A percentile compares a stretch with the other conserved stretches of the same genome.
These are phyloP conservation scores for Nyctereutes procyonoides DNA, from an alignment of 2,113 vertebrate genomes.

Conservation along the genomic window DNA sequence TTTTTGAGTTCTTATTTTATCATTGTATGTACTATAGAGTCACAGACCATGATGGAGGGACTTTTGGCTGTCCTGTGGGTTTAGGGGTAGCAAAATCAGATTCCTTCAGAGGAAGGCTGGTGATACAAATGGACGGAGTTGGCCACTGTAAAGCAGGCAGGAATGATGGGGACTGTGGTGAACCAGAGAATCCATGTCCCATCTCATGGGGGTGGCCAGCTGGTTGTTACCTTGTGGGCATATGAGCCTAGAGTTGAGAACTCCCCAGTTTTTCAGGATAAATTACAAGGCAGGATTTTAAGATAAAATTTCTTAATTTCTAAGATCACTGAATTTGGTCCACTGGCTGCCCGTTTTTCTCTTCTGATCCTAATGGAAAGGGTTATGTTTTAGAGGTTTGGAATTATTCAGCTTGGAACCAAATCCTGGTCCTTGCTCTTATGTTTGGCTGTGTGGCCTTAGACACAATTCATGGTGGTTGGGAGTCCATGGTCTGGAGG, in stretches of 20 bases:
- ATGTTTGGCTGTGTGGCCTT: not conserved
- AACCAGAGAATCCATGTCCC: not conserved
- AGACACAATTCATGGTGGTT: not conserved
- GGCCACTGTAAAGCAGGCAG: rapidly evolving
- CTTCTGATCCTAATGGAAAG: not conserved
- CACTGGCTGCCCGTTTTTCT: not conserved
- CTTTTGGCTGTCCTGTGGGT: not conserved
- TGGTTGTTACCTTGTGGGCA: not conserved
- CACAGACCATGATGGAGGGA: not conserved
- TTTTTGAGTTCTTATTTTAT: not conserved
- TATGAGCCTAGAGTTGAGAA: not conserved
- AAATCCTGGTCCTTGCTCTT: not conserved
- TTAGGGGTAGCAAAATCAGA: not conserved
- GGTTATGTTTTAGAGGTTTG: not conserved
- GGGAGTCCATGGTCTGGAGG: not conserved
- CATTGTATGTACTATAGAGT: not conserved
- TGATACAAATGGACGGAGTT: not conserved
- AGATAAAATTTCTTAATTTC: not conserved
- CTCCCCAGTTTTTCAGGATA: not conserved
- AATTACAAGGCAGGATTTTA: not conserved
- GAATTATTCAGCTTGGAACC: not conserved
- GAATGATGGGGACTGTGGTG: not conserved
- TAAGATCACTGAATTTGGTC: not conserved
- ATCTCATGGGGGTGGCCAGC: not conserved
- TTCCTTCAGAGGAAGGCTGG: not conserved